A percentile compares a stretch with the other conserved stretches of the same genome.
Evolutionary conservation across 1,140 invertebrate species (phyloP).

Genomic region (Maniola jurtina): DNA sequence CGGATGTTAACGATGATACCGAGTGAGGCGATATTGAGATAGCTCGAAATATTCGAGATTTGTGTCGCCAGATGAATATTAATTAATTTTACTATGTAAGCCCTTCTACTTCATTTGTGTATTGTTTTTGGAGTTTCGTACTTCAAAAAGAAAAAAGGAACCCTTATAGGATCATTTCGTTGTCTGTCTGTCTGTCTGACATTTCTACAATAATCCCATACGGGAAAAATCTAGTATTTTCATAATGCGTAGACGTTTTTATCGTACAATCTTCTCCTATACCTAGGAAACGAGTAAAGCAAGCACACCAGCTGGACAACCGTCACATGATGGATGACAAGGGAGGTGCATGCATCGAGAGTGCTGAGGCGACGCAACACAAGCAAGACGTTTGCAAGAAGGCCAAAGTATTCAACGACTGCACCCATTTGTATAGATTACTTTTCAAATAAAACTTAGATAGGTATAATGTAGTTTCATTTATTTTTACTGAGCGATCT

Average conservation of each 20-base stretch:
- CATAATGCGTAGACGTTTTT: no score
- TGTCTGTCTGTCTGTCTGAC: no score
- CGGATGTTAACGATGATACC: background rate
- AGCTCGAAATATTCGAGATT: no score
- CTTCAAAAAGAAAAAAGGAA: no score
- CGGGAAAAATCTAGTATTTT: no score
- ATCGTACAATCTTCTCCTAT: background rate
- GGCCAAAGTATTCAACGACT: constrained; percentile 71
- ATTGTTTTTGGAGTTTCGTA: no score
- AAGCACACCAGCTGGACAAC: constrained; percentile 52
- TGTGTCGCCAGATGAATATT: no score
- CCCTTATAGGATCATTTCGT: no score
- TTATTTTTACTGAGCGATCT: background rate
- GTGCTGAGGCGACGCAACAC: constrained; percentile 59
- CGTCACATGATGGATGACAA: constrained; percentile 45
- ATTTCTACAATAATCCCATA: no score
- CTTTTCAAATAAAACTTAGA: constrained; percentile 40
- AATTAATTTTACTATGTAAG: no score
- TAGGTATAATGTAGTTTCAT: no score
- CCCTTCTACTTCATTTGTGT: no score
- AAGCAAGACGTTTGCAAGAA: constrained; percentile 70
- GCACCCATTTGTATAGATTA: constrained; percentile 65
- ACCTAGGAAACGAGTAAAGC: constrained; percentile 55
- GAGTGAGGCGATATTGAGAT: background rate
- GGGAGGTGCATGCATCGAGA: constrained; percentile 56